Percentiles rank a stretch among this genome's conserved stretches.
Evolutionary conservation across 2,797 vertebrate genomes (phyloP).

Genomic region (Helarctos malayanus): DNA sequence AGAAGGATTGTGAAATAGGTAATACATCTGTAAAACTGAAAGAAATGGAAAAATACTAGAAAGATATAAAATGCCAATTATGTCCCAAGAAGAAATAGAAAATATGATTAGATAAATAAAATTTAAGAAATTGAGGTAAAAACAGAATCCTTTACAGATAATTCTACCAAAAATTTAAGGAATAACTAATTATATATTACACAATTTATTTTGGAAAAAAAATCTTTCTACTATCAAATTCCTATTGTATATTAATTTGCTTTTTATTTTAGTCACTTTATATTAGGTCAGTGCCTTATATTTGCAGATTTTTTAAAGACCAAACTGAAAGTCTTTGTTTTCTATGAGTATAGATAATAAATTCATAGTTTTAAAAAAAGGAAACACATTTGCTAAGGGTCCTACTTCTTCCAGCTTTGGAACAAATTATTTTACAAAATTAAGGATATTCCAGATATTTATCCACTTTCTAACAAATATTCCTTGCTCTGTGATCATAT

Average conservation of each 20-base stretch:
- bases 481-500: neutral
- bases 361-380: neutral
- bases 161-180: neutral
- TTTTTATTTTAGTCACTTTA: neutral
- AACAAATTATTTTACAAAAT: neutral
- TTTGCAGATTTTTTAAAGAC: neutral
- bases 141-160: neutral
- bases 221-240: neutral
- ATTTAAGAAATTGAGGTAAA: neutral
- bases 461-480: neutral
- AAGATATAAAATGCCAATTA: neutral
- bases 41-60: neutral
- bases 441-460: neutral
- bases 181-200: neutral
- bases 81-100: neutral
- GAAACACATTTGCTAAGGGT: neutral
- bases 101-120: neutral
- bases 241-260: neutral
- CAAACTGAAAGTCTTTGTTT: neutral
- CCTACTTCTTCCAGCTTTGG: neutral
- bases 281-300: neutral
- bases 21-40: neutral
- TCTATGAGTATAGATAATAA: neutral
- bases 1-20: neutral
- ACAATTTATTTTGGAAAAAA: neutral